A percentile compares a stretch with the other conserved stretches of the same genome.
phyloP scores from a whole-genome alignment of 1,140 invertebrate species.

The Drosophila santomea region DNA sequence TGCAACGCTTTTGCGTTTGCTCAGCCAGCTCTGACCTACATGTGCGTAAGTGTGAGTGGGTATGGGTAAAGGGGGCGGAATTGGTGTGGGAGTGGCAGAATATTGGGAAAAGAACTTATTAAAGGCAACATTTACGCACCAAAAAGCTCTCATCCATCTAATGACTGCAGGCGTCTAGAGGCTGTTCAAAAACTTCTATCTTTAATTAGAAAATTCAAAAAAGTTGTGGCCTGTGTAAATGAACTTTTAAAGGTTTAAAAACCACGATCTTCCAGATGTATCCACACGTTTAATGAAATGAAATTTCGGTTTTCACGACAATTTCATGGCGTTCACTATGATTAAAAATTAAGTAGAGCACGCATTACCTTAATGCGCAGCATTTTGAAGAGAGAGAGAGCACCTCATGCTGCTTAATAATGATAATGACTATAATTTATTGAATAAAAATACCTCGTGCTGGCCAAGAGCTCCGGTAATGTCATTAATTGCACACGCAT shows the following conservation, averaged over 20 bases:
- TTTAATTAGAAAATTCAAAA: too few species aligned
- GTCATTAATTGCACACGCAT: slow-evolving; percentile 73
- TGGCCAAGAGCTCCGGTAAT: slow-evolving; percentile 45
- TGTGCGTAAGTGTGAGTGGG: slow-evolving; percentile 16
- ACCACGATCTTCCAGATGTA: not conserved
- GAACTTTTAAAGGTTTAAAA: too few species aligned
- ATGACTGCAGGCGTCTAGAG: slow-evolving; percentile 1
- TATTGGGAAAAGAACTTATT: not conserved
- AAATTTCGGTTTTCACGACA: not conserved
- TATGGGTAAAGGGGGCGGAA: not conserved
- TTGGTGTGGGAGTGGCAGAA: not conserved
- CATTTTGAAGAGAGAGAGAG: slow-evolving; percentile 1
- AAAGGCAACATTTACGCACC: not conserved
- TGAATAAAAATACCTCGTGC: slow-evolving; percentile 16
- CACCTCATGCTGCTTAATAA: slow-evolving; percentile 30
- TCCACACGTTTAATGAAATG: slow-evolving; percentile 1
- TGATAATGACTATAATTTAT: slow-evolving; percentile 51
- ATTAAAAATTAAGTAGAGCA: slow-evolving; percentile 40
- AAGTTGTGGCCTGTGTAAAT: too few species aligned
- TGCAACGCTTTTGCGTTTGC: slow-evolving; percentile 56
- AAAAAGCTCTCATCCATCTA: slow-evolving; percentile 4
- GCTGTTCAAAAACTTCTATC: too few species aligned
- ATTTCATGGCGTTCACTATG: not conserved
- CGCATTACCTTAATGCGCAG: slow-evolving; percentile 31
- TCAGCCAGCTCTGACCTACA: slow-evolving; percentile 67